Conservation (phyloP, 2,888 invertebrate genomes). For the Temnothorax ravouxi region DNA sequence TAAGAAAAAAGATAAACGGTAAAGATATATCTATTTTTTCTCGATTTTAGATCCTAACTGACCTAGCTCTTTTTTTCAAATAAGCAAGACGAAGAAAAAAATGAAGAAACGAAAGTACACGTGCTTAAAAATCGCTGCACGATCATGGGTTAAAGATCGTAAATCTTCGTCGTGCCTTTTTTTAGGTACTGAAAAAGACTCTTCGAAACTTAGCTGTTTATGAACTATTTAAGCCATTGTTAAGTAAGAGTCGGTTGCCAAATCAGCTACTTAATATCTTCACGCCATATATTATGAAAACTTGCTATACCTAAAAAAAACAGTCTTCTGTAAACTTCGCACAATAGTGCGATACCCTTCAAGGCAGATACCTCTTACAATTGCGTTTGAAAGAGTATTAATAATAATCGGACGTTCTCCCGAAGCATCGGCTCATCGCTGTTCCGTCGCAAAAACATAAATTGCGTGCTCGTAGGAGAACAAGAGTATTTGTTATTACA, state of each 20-base stretch:
- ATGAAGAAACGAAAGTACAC: background rate
- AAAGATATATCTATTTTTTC: background rate
- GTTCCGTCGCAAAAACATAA: background rate
- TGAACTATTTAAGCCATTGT: background rate
- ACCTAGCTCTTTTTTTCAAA: background rate
- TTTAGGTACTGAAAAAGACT: background rate
- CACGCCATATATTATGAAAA: background rate
- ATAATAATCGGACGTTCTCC: background rate
- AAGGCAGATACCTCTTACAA: background rate
- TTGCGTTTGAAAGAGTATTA: background rate
- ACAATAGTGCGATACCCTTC: background rate
- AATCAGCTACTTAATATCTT: background rate
- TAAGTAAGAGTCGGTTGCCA: background rate
- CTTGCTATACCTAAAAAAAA: background rate
- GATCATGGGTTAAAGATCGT: background rate
- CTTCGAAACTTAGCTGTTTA: background rate
- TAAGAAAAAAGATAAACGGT: background rate
- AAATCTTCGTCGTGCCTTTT: background rate
- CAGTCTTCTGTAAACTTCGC: background rate
- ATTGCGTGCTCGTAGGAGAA: background rate
- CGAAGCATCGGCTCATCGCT: background rate
- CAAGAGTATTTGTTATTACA: background rate
- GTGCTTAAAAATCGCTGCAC: background rate
- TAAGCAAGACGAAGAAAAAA: background rate
- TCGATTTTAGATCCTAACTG: background rate